These are phyloP conservation scores for Actinia tenebrosa DNA, from an alignment of 64 coral and sea anemone species.

Conservation along the genomic window DNA sequence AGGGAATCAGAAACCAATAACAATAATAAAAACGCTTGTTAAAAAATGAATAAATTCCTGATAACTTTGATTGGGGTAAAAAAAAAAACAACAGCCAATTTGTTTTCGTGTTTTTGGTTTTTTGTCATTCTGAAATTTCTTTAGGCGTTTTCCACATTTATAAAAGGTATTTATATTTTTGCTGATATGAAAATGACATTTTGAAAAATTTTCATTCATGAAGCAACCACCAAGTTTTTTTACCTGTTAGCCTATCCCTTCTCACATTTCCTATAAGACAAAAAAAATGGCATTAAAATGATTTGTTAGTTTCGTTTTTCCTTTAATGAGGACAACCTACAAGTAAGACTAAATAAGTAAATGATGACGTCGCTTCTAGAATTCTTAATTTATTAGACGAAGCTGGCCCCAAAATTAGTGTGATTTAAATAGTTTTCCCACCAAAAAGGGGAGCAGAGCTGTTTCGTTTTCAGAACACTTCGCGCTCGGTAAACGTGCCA, in stretches of 20 bases:
- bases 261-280: background rate
- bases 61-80: no score
- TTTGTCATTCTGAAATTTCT: background rate
- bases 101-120: background rate
- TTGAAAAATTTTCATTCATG: background rate
- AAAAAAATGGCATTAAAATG: background rate
- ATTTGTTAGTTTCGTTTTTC: background rate
- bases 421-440: no score
- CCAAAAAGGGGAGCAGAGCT: no score
- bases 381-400: no score
- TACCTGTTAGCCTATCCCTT: slow-evolving; percentile 2
- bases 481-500: no score
- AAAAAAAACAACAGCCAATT: background rate
- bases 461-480: no score
- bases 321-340: background rate
- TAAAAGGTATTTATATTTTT: background rate
- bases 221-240: background rate
- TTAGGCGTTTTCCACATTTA: background rate
- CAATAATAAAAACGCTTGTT: no score
- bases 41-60: no score
- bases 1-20: no score
- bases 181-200: background rate
- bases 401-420: no score
- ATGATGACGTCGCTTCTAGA: no score
- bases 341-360: no score